These are phyloP conservation scores for Laticauda colubrina DNA, from an alignment of 2,113 vertebrate species.

Conservation along the genomic window DNA sequence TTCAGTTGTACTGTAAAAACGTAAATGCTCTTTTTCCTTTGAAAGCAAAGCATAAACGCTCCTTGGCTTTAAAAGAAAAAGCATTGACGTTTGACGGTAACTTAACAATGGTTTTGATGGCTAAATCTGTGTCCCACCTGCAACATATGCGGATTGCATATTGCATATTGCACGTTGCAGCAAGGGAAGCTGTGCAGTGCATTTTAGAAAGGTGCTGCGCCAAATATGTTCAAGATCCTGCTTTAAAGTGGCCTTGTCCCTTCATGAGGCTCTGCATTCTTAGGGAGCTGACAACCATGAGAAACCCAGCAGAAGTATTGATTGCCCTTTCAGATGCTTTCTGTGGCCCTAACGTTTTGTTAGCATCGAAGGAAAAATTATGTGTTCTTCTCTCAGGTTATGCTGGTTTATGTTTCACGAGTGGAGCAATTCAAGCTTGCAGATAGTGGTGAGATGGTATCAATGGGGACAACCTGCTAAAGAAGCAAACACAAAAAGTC, in stretches of 20 bases:
- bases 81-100: not conserved
- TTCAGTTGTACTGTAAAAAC: not conserved
- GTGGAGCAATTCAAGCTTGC: not conserved
- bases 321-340: not conserved
- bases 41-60: no score
- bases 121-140: not conserved
- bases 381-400: not conserved
- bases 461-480: not conserved
- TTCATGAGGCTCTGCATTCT: not conserved
- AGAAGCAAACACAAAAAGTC: not conserved
- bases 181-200: not conserved
- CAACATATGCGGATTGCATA: not conserved
- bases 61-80: not conserved
- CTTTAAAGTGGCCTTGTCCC: not conserved
- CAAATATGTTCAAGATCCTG: not conserved
- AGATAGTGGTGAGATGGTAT: not conserved
- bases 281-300: not conserved
- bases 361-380: not conserved
- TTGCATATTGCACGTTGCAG: not conserved
- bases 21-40: no score
- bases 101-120: not conserved
- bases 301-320: not conserved
- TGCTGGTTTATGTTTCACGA: not conserved
- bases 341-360: not conserved
- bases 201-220: not conserved